Evolutionary conservation across 2,888 invertebrate genomes (phyloP).

Genomic region (Allophyes oxyacanthae): DNA sequence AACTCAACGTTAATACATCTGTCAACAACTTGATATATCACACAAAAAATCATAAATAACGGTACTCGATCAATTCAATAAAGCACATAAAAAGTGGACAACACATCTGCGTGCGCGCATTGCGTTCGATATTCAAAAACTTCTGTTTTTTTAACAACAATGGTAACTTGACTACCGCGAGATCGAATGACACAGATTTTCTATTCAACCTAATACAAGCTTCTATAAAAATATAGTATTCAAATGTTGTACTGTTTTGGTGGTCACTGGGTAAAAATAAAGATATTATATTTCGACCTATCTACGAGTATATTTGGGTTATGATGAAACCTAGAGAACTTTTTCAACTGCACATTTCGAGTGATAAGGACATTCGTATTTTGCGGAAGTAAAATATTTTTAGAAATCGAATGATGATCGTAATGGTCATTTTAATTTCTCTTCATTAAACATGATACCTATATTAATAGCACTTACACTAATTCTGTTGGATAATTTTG

Average conservation of each 20-base stretch:
- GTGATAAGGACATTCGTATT: too few relatives aligned
- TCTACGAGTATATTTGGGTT: not conserved
- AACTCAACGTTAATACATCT: conserved; percentile 60
- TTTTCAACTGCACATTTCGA: too few relatives aligned
- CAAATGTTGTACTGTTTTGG: conserved; percentile 27
- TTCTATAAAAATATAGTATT: conserved; percentile 38
- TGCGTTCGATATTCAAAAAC: conserved; percentile 79
- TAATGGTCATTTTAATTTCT: too few relatives aligned
- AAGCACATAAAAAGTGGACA: conserved; percentile 80
- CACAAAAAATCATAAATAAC: conserved; percentile 72
- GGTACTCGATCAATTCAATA: conserved; percentile 77
- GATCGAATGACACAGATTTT: conserved; percentile 69
- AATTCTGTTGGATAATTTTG: too few relatives aligned
- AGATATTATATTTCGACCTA: not conserved
- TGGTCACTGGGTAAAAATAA: not conserved
- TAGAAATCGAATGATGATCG: too few relatives aligned
- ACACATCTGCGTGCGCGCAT: conserved; percentile 81
- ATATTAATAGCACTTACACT: too few relatives aligned
- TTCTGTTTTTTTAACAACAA: conserved; percentile 71
- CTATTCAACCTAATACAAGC: conserved; percentile 39
- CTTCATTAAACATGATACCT: too few relatives aligned
- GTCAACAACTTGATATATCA: conserved; percentile 74
- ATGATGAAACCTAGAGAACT: too few relatives aligned
- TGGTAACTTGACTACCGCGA: conserved; percentile 76
- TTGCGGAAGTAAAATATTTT: too few relatives aligned